phyloP scores from a whole-genome alignment of 1,140 invertebrate species.

The Caerostris darwini region DNA sequence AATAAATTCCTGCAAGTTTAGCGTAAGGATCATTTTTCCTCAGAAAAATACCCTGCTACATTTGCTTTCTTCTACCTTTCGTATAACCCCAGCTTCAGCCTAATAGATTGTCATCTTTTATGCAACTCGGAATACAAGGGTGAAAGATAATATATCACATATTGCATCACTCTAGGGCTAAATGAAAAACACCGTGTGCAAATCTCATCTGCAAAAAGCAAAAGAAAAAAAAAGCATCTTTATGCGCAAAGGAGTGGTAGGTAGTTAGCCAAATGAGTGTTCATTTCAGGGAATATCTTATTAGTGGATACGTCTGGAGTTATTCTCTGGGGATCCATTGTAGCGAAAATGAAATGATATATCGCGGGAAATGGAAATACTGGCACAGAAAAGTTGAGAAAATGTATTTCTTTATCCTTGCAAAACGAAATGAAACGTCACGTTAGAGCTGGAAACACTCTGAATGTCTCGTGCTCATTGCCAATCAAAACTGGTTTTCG shows the following conservation, averaged over 20 bases:
- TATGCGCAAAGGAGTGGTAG: neutral
- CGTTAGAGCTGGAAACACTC: neutral
- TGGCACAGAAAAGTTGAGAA: neutral
- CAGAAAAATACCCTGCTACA: no score
- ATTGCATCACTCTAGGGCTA: neutral
- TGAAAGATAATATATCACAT: neutral
- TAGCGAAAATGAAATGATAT: slow-evolving; percentile 37
- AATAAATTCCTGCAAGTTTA: no score
- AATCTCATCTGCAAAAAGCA: no score
- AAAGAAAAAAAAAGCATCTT: neutral
- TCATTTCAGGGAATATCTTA: slow-evolving; percentile 31
- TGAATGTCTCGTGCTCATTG: neutral
- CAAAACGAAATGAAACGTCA: slow-evolving; percentile 18
- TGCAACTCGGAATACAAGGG: neutral
- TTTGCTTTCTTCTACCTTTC: no score
- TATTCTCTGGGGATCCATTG: neutral
- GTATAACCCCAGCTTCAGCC: no score
- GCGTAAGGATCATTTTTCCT: no score
- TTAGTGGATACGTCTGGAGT: slow-evolving; percentile 18
- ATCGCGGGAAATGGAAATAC: slow-evolving; percentile 19
- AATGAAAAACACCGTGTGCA: slow-evolving; percentile 1
- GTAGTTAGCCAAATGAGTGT: neutral
- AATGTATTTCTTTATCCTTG: neutral
- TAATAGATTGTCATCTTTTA: neutral
- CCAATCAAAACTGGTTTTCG: neutral